Evolutionary conservation across 2,113 vertebrate genomes (phyloP).

Genomic region (Gavialis gangeticus): DNA sequence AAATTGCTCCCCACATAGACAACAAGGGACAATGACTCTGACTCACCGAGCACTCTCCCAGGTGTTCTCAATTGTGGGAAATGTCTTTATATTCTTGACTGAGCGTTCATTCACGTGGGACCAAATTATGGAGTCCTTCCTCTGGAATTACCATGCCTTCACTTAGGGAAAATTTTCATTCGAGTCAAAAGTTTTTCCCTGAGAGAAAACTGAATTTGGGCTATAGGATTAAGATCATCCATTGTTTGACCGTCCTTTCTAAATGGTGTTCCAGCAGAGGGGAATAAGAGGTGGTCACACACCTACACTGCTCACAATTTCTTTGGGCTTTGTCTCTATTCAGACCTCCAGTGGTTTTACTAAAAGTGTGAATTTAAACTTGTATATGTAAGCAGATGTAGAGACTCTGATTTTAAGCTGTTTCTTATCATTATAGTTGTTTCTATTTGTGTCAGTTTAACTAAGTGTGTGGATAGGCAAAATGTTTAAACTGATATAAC

Average conservation of each 20-base stretch:
- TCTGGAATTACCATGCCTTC: background rate
- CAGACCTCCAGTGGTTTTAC: background rate
- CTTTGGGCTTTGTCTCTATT: background rate
- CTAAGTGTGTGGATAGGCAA: too few relatives aligned
- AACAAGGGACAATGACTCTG: background rate
- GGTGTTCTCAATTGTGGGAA: slow-evolving; percentile 38
- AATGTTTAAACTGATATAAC: too few relatives aligned
- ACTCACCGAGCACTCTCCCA: slow-evolving; percentile 23
- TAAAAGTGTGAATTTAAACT: background rate
- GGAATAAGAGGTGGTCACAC: background rate
- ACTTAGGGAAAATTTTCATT: background rate
- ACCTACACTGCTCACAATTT: background rate
- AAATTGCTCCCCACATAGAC: slow-evolving; percentile 38
- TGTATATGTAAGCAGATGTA: background rate
- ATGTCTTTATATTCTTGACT: slow-evolving; percentile 14
- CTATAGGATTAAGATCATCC: background rate
- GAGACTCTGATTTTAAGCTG: background rate
- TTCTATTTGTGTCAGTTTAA: background rate
- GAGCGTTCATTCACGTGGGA: slow-evolving; percentile 1
- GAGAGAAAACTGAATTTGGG: background rate
- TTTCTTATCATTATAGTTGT: background rate
- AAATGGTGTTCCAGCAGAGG: background rate
- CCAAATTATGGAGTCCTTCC: background rate
- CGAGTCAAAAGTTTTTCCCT: background rate
- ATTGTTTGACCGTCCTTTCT: background rate